Evolutionary conservation across 1,140 invertebrate species (phyloP).

Genomic region (Papilio dardanus): DNA sequence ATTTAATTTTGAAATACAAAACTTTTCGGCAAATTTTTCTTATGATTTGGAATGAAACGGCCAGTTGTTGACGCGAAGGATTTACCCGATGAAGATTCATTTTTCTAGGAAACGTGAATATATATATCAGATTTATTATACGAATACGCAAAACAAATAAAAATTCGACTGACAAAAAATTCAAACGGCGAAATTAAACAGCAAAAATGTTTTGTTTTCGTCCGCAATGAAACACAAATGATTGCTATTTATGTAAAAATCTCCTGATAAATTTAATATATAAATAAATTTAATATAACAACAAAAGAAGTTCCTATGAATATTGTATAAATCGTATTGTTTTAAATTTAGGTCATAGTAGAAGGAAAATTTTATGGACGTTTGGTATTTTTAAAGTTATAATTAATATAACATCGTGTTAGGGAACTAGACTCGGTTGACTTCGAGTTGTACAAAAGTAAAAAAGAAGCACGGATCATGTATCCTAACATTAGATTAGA

Average conservation of each 20-base stretch:
- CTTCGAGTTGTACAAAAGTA: conserved; percentile 72
- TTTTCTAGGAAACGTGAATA: conserved; percentile 76
- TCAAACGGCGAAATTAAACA: conserved; percentile 49
- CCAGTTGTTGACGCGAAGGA: conserved; percentile 60
- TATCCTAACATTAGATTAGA: conserved; percentile 80
- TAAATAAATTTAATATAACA: conserved; percentile 81
- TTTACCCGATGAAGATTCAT: conserved; percentile 65
- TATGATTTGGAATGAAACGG: conserved; percentile 69
- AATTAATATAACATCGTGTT: conserved; percentile 72
- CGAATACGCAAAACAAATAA: conserved; percentile 56
- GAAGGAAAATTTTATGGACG: conserved; percentile 80
- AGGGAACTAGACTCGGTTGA: conserved; percentile 62
- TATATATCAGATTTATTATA: conserved; percentile 51
- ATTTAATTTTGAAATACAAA: conserved; percentile 72
- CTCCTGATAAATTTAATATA: conserved; percentile 81
- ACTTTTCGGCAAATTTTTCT: conserved; percentile 71
- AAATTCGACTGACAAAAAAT: conserved; percentile 61
- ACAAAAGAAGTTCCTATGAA: conserved; percentile 82
- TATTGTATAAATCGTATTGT: conserved; percentile 81
- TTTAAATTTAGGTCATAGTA: conserved; percentile 82
- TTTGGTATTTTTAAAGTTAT: conserved; percentile 82
- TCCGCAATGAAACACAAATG: conserved; percentile 66
- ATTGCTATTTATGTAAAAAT: conserved; percentile 81
- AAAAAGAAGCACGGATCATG: conserved; percentile 75
- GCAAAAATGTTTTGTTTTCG: conserved; percentile 25